phyloP scores from a whole-genome alignment of 2,113 vertebrate species.

The Cygnus atratus region DNA sequence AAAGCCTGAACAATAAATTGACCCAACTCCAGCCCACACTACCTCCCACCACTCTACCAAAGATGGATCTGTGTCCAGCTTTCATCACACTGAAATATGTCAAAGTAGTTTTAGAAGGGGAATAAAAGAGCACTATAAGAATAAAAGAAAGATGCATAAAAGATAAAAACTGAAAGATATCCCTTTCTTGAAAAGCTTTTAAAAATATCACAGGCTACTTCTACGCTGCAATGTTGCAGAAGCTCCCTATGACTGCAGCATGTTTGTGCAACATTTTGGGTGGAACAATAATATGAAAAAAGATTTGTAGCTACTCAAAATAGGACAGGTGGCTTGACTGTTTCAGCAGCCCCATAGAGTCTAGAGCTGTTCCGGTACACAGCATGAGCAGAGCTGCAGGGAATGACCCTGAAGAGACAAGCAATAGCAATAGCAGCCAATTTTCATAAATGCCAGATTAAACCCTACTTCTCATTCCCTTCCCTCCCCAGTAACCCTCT shows the following conservation, averaged over 20 bases:
- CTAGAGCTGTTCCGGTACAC: neutral
- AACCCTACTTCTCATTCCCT: neutral
- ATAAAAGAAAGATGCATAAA: neutral
- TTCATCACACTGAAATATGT: neutral
- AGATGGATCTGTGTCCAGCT: neutral
- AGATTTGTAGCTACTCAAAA: neutral
- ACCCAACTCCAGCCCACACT: neutral
- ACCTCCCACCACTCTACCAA: neutral
- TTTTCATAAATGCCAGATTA: neutral
- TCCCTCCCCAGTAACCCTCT: neutral
- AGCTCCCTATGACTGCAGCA: neutral
- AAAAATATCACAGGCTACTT: neutral
- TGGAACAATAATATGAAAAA: neutral
- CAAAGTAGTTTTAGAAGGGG: neutral
- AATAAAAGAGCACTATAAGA: neutral
- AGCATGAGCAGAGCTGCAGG: neutral
- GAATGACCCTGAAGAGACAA: neutral
- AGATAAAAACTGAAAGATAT: neutral
- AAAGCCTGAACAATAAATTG: neutral
- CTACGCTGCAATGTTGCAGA: neutral
- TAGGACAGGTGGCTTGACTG: neutral
- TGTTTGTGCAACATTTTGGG: neutral
- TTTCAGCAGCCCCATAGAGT: neutral
- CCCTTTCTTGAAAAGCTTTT: neutral
- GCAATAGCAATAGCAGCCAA: neutral